Percentiles rank a stretch among this genome's conserved stretches.
Conservation (phyloP, 2,113 vertebrate species). For the Corvus moneduloides region DNA sequence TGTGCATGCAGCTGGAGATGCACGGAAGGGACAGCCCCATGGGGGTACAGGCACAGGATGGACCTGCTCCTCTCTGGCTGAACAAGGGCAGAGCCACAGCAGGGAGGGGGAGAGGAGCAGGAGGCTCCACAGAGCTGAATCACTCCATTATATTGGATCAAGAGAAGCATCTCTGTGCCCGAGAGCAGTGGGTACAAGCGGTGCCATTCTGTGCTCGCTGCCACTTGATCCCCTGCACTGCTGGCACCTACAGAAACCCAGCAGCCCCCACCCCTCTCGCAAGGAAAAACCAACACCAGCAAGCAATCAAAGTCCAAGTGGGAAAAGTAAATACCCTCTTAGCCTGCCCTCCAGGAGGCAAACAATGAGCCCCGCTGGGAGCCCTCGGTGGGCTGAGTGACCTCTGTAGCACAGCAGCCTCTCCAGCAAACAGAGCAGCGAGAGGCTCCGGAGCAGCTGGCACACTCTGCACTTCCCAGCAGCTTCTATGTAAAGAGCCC, state of each 20-base stretch:
- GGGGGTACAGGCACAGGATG: neutral
- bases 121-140: neutral
- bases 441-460: neutral
- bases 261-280: neutral
- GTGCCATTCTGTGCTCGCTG: neutral
- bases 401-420: neutral
- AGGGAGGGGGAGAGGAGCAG: neutral
- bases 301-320: neutral
- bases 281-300: neutral
- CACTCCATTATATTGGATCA: neutral
- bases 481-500: neutral
- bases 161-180: slow-evolving; percentile 39
- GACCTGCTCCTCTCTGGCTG: neutral
- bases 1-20: neutral
- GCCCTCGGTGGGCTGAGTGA: neutral
- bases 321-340: neutral
- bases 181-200: neutral
- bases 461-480: neutral
- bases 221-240: neutral
- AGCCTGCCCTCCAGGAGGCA: neutral
- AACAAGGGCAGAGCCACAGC: neutral
- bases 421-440: neutral
- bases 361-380: rapidly evolving
- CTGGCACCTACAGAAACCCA: neutral
- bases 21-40: neutral